These are phyloP conservation scores for Lanius collurio DNA, from an alignment of 2,113 vertebrate genomes.

Conservation along the genomic window DNA sequence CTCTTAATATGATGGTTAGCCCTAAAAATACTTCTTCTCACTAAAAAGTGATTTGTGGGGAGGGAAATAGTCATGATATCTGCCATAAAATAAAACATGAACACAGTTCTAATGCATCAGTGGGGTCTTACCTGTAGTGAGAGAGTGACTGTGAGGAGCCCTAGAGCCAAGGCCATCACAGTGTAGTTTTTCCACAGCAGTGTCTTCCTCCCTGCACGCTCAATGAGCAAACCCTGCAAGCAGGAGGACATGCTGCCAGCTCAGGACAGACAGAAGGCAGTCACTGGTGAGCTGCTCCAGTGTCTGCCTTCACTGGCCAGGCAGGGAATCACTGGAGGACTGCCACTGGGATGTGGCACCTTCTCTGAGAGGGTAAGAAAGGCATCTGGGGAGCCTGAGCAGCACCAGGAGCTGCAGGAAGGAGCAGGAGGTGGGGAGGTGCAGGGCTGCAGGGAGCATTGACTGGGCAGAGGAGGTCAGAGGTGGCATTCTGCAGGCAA, in stretches of 20 bases:
- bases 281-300: not conserved
- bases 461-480: not conserved
- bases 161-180: constrained; percentile 68
- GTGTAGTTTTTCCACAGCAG: constrained; percentile 72
- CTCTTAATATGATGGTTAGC: not conserved
- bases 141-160: constrained; percentile 76
- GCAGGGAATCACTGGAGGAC: not conserved
- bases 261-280: not conserved
- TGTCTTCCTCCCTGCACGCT: constrained; percentile 69
- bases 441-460: not conserved
- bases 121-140: constrained; percentile 74
- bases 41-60: not conserved
- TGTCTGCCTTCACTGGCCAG: not conserved
- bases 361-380: not conserved
- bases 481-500: not conserved
- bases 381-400: not conserved
- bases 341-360: not conserved
- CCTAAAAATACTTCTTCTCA: not conserved
- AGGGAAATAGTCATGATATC: not conserved
- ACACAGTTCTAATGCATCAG: not conserved
- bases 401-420: not conserved
- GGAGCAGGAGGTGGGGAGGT: not conserved
- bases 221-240: constrained; percentile 76
- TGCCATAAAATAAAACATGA: not conserved
- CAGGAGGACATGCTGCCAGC: not conserved